Evolutionary conservation across 2,888 invertebrate genomes (phyloP).

Genomic region (Aromia moschata): DNA sequence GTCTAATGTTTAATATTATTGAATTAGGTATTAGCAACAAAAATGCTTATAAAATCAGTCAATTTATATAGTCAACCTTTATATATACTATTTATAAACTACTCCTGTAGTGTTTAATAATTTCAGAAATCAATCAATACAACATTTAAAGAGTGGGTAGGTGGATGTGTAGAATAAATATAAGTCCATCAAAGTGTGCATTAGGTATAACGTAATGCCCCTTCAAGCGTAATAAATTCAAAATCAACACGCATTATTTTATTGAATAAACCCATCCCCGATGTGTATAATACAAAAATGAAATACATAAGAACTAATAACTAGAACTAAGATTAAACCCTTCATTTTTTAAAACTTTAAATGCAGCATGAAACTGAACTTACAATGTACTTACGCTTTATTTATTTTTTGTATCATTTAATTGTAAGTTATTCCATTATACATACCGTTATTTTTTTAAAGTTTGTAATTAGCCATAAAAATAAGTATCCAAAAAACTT

Average conservation of each 20-base stretch:
- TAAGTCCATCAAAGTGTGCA: slow-evolving; percentile 18
- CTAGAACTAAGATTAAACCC: not conserved
- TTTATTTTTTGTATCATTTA: not conserved
- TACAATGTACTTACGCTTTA: not conserved
- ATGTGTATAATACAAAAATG: not conserved
- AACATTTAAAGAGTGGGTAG: no score
- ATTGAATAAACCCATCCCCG: no score
- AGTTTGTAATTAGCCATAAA: not conserved
- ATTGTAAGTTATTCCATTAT: not conserved
- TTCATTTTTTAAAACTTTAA: not conserved
- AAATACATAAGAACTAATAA: not conserved
- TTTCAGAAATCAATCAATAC: no score
- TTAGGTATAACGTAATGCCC: slow-evolving; percentile 14
- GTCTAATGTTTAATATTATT: not conserved
- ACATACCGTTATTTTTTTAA: not conserved
- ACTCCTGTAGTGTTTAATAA: not conserved
- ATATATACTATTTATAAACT: not conserved
- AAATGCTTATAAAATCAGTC: no score
- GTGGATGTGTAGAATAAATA: slow-evolving; percentile 1
- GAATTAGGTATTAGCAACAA: no score
- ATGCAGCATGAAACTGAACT: not conserved
- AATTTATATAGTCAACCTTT: no score
- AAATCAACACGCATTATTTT: no score
- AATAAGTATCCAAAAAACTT: not conserved
- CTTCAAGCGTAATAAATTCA: slow-evolving; percentile 14